Evolutionary conservation across 2,888 invertebrate genomes (phyloP).

Genomic region (Nemapogon koenigi): DNA sequence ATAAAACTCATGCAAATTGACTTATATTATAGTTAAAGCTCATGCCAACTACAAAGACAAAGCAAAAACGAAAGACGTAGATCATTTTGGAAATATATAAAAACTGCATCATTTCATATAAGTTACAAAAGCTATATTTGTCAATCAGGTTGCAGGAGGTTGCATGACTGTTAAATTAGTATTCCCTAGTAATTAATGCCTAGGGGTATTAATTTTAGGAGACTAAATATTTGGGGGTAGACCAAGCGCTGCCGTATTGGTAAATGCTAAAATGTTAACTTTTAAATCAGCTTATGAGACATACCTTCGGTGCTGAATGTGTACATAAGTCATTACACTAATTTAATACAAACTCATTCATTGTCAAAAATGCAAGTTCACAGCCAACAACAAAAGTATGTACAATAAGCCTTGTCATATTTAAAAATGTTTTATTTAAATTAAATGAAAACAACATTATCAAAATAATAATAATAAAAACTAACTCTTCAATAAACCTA

Average conservation of each 20-base stretch:
- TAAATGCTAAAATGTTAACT: constrained; percentile 53
- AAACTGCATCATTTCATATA: no score
- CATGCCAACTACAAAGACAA: no score
- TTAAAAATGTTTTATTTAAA: constrained; percentile 28
- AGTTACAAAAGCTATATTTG: constrained; percentile 4
- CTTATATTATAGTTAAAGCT: no score
- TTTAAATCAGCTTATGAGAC: constrained; percentile 37
- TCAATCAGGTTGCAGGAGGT: constrained; percentile 4
- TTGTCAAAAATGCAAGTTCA: constrained; percentile 15
- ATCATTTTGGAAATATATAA: no score
- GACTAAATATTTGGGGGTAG: constrained; percentile 30
- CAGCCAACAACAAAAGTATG: constrained; percentile 49
- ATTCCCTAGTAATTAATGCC: no score
- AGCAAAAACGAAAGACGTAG: no score
- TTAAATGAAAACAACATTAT: constrained; percentile 16
- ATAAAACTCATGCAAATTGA: no score
- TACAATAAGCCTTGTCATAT: constrained; percentile 27
- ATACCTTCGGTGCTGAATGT: constrained; percentile 40
- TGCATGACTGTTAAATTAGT: not conserved
- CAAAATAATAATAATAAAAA: constrained; percentile 20
- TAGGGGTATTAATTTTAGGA: constrained; percentile 20
- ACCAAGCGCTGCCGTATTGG: constrained; percentile 60
- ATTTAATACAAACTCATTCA: constrained; percentile 16
- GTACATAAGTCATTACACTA: not conserved
- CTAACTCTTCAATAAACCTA: constrained; percentile 12